Conservation (phyloP, 2,797 vertebrate species). For the Rallus crepitans region DNA sequence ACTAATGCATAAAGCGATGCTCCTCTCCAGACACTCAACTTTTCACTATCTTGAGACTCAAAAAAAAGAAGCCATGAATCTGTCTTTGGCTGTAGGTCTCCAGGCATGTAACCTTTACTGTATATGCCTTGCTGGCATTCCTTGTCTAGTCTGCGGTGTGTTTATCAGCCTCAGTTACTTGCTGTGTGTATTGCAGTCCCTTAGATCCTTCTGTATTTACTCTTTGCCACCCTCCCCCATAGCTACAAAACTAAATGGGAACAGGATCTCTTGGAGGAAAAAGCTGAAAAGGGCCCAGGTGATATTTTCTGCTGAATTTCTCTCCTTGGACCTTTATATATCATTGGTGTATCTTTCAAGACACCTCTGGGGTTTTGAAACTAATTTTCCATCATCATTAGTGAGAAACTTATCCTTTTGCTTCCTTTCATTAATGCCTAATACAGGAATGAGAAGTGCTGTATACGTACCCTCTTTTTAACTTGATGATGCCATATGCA, state of each 20-base stretch:
- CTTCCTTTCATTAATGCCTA: conserved; percentile 79
- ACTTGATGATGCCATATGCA: conserved; percentile 78
- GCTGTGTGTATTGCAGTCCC: not conserved
- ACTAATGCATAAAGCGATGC: conserved; percentile 16
- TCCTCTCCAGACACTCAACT: conserved; percentile 43
- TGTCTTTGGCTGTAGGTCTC: conserved; percentile 44
- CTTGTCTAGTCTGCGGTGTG: not conserved
- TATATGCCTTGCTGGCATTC: not conserved
- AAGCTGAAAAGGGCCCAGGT: not conserved
- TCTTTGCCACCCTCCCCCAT: not conserved
- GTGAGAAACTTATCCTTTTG: conserved; percentile 69
- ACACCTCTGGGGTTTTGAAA: conserved; percentile 69
- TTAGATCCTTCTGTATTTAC: not conserved
- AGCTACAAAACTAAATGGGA: not conserved
- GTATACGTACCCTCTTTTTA: conserved; percentile 64
- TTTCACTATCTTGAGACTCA: not conserved
- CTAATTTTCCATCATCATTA: conserved; percentile 82
- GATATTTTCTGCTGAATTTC: not conserved
- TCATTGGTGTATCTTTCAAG: conserved; percentile 68
- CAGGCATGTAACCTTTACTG: conserved; percentile 41
- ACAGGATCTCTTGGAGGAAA: not conserved
- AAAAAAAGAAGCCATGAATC: not conserved
- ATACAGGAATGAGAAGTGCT: conserved; percentile 53
- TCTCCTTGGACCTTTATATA: conserved; percentile 46
- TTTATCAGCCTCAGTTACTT: not conserved